phyloP scores from a whole-genome alignment of 2,797 vertebrate species.

The Pipistrellus nathusii region DNA sequence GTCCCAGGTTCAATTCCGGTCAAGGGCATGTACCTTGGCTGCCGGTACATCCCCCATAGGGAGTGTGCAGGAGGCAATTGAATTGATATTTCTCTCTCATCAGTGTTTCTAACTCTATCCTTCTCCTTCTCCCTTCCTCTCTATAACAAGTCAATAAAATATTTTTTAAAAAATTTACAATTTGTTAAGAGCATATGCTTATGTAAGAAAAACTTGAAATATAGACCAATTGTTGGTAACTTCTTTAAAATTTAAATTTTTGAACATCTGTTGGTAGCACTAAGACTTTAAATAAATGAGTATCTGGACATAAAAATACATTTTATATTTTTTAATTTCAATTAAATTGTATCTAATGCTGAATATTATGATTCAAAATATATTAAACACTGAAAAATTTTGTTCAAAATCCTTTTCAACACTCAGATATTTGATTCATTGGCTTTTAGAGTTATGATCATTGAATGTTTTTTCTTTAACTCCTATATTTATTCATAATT shows the following conservation, averaged over 20 bases:
- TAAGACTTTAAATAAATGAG: neutral
- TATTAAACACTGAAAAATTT: neutral
- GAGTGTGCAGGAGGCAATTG: too few species aligned
- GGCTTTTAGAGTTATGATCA: neutral
- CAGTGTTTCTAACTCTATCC: too few species aligned
- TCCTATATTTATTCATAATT: neutral
- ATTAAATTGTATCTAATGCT: neutral
- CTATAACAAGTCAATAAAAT: too few species aligned
- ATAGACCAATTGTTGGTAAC: neutral
- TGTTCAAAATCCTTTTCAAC: neutral
- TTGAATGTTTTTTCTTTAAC: neutral
- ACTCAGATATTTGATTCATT: conserved; percentile 21
- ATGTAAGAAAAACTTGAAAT: conserved; percentile 16
- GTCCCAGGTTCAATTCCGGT: too few species aligned
- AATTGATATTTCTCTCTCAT: too few species aligned
- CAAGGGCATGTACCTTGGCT: too few species aligned
- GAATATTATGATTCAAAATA: neutral
- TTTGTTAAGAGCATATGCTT: neutral
- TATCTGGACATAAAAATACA: neutral
- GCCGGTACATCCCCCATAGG: too few species aligned
- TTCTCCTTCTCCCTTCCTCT: too few species aligned
- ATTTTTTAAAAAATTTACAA: neutral
- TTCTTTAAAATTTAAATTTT: conserved; percentile 24
- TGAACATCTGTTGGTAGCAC: neutral
- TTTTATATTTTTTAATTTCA: neutral